A percentile compares a stretch with the other conserved stretches of the same genome.
These are phyloP conservation scores for Dasysyrphus tricinctus DNA, from an alignment of 2,888 invertebrate species.

Conservation along the genomic window DNA sequence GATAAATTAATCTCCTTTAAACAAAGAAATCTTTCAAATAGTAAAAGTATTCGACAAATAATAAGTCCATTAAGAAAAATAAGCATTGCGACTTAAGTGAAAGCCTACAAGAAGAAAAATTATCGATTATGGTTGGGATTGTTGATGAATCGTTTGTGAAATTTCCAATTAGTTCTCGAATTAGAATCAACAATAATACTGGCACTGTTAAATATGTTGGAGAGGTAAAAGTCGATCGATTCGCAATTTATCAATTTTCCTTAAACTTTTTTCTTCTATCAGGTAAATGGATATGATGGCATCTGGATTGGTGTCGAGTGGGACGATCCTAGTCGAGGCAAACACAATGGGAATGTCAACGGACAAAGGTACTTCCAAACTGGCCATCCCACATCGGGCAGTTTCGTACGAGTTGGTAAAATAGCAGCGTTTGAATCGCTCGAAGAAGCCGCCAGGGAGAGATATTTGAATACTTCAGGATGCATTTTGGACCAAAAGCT, in stretches of 20 bases:
- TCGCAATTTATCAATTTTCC: background rate
- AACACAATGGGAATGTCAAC: slow-evolving; percentile 94
- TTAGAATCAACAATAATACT: slow-evolving; percentile 81
- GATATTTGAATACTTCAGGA: slow-evolving; percentile 85
- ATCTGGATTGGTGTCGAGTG: slow-evolving; percentile 98
- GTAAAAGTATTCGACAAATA: slow-evolving; percentile 18
- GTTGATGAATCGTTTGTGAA: slow-evolving; percentile 82
- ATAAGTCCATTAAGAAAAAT: slow-evolving; percentile 5
- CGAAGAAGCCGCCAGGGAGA: slow-evolving; percentile 89
- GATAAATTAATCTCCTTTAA: slow-evolving; percentile 27
- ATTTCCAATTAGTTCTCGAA: slow-evolving; percentile 82
- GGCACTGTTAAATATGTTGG: slow-evolving; percentile 92
- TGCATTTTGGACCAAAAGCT: slow-evolving; percentile 86
- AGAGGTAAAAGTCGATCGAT: slow-evolving; percentile 82
- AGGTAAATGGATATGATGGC: slow-evolving; percentile 88
- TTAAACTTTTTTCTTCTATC: background rate
- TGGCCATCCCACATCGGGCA: slow-evolving; percentile 91
- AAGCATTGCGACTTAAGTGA: background rate
- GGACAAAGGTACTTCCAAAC: slow-evolving; percentile 92
- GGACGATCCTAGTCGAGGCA: slow-evolving; percentile 95
- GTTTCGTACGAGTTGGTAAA: slow-evolving; percentile 94
- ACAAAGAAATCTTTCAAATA: slow-evolving; percentile 14
- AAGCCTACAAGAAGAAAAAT: slow-evolving; percentile 17
- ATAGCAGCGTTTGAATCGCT: slow-evolving; percentile 89
- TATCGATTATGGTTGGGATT: slow-evolving; percentile 81